Evolutionary conservation across 2,113 vertebrate genomes (phyloP), one percentile per base, ranked within the genome.

Genomic region (Zootoca vivipara): DNA sequence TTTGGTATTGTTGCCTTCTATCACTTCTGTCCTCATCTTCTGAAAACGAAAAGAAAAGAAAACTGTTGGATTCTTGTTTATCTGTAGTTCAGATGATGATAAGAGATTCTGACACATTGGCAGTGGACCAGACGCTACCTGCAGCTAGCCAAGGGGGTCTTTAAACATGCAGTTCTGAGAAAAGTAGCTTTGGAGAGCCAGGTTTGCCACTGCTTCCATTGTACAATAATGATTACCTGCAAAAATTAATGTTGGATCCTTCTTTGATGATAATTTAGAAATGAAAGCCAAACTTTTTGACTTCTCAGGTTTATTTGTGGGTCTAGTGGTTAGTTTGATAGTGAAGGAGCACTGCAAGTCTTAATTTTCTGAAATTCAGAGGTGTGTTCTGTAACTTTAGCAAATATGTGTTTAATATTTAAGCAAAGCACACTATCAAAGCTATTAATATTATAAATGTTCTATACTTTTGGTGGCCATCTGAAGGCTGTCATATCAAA

Each of bases 1-100:
- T 94, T 98, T 98, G 89, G 96, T 97, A 33, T 97, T 97, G 22
- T 93, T 94, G 91, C 94, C 93, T 86, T 97, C 97, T 91, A 12
- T 92, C 12, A 13, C 88, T 75, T 96, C 93, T 92, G 88, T 95
- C 90, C 91, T 94, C 93, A 93, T 95, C 90, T 82, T 92, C 95
- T 97, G 90, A 92, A 95, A 92, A 72, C 26, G 88, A 90, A 87
- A 93, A 84, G 46, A 3, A 15, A 33, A 35, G 72, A 86, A 84
- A 5, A 15, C 79, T 40, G 77, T n/a, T 42, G 33, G 13, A 15
- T 0, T 42, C 72, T 86, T 69, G 84, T 64, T 0, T 88, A 38
- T 80, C 92, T 94, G 87, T 91, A 2, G 94, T 93, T 86, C 82
- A 86, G 89, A 85, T 88, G 94, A 95, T 0, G 1, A 56, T 95